These are phyloP conservation scores for Strigamia crassipes DNA, from an alignment of 2,888 invertebrate species.

Conservation along the genomic window DNA sequence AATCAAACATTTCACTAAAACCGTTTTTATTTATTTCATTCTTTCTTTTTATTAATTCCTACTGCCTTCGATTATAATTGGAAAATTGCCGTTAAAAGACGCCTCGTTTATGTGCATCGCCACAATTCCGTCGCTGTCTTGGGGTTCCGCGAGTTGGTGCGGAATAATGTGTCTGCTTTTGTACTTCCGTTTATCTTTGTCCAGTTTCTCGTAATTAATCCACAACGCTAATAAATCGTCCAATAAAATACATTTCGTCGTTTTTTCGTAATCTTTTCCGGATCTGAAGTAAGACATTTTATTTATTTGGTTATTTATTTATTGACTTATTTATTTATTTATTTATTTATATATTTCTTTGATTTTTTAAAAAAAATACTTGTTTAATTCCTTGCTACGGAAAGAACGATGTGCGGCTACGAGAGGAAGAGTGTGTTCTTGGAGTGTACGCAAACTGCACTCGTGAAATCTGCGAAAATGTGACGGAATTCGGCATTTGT, in stretches of 20 bases:
- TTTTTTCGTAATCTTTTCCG: not conserved
- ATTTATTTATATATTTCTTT: too few species aligned
- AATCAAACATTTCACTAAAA: too few species aligned
- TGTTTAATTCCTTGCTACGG: constrained; percentile 6
- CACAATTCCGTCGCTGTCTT: constrained; percentile 3
- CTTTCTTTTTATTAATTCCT: not conserved
- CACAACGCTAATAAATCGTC: constrained; percentile 9
- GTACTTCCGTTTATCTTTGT: not conserved
- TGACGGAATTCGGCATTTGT: not conserved
- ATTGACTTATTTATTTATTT: not conserved
- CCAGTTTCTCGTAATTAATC: constrained; percentile 2
- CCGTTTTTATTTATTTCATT: not conserved
- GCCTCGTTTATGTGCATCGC: constrained; percentile 18
- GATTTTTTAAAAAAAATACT: too few species aligned
- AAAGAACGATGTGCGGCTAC: not conserved
- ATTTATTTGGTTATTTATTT: not conserved
- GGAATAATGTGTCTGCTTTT: not conserved
- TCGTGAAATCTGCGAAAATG: not conserved
- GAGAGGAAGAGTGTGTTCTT: constrained; percentile 27
- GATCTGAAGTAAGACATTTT: not conserved
- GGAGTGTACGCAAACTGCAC: constrained; percentile 21
- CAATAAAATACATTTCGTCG: not conserved
- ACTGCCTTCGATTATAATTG: constrained; percentile 19
- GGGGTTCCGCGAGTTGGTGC: not conserved
- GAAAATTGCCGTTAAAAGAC: not conserved